Conservation (phyloP, 1,140 invertebrate species). For the Tribolium castaneum region DNA sequence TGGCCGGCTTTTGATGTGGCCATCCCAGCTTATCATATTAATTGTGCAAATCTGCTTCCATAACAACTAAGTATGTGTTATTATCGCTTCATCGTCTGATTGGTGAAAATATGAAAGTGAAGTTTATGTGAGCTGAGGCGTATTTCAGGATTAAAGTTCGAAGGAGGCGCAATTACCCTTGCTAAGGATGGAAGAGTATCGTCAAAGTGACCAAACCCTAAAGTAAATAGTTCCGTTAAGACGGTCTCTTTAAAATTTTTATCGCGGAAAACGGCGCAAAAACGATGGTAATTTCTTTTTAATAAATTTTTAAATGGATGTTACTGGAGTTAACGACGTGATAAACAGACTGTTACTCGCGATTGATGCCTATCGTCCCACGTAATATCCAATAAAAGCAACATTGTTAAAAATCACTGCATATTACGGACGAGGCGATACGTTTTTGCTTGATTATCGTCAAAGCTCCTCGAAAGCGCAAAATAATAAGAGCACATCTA, state of each 20-base stretch:
- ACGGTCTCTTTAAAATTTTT: background rate
- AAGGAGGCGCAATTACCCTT: constrained; percentile 27
- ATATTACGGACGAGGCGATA: background rate
- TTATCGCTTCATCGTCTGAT: background rate
- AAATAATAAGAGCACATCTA: background rate
- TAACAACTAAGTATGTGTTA: background rate
- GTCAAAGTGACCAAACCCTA: constrained; percentile 15
- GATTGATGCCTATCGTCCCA: constrained; percentile 21
- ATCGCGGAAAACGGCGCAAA: constrained; percentile 2
- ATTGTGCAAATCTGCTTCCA: constrained; percentile 34
- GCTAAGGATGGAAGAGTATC: background rate
- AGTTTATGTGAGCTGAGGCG: background rate
- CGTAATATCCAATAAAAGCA: constrained; percentile 23
- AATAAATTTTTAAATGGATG: constrained; percentile 33
- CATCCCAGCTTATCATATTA: constrained; percentile 36
- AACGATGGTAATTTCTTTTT: constrained; percentile 26
- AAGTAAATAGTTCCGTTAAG: constrained; percentile 11
- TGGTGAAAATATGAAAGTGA: background rate
- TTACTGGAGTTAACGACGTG: constrained; percentile 21
- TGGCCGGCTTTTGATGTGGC: constrained; percentile 32
- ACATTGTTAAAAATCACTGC: constrained; percentile 20
- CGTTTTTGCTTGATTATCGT: background rate
- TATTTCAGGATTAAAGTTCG: constrained; percentile 8
- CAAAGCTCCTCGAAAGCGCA: background rate
- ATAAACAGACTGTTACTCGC: constrained; percentile 28